Evolutionary conservation across 1,140 invertebrate species (phyloP), one percentile per base, ranked within the genome.

Genomic region (Sinonovacula constricta): DNA sequence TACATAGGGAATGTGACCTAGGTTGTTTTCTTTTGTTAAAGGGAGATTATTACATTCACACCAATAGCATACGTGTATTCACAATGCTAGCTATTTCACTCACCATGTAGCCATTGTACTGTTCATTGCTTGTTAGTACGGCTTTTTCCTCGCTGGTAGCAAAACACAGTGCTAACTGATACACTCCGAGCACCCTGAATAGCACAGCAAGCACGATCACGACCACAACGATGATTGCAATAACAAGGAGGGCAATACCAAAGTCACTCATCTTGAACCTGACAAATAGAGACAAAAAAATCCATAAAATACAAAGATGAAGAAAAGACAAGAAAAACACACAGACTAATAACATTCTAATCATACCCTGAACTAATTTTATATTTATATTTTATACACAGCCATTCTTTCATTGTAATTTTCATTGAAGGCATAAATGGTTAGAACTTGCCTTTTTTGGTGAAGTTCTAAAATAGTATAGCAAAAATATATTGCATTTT

Each of bases 191-290:
- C 56, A 87, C 66, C 10, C 88, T 31, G 28, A 86, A 72, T n/a
- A 89, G 70, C 5, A 87, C 77, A 14, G 82, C 88, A 1, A 87
- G 49, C 2, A 84, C 81, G 12, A 87, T 82, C 10, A 83, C 82
- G 22, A 85, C 82, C 1, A 85, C 82, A 1, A 81, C 80, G 49
- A 83, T 77, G 4, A 88, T 67, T 18, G 83, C 75, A 28, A 89
- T 85, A 18, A 89, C 86, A 28, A 89, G 63, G 60, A 89, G 67
- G 0, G 86, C 86, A 31, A 88, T 82, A 26, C 82, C 86, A 76
- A 85, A 85, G 57, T 88, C 88, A 81, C 85, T 88, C 88, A 89
- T 89, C n/a, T 45, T 45, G n/a, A n/a, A n/a, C n/a, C n/a, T n/a
- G n/a, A n/a, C n/a, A n/a, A n/a, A n/a, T n/a, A n/a, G n/a, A n/a